Base-by-base conservation (phyloP, 2,113 vertebrate species). In the Laticauda laticaudata region DNA sequence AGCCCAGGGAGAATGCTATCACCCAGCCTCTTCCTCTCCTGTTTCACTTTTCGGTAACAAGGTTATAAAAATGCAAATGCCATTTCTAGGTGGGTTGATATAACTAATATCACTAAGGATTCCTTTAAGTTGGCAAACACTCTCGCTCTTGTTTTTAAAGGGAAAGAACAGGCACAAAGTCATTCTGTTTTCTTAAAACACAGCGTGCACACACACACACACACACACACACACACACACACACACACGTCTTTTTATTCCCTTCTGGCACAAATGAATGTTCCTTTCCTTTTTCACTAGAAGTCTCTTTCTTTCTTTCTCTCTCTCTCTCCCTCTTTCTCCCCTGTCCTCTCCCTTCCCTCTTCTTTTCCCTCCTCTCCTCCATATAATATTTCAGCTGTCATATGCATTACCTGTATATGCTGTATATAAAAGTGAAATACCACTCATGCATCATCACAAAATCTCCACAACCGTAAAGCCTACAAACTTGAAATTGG, bases 31-130 rank as follows among this genome's bases (percentile, higher is more conserved):
- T 91, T 95, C 95, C 93, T 96, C 95, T 53, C 2, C 95, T 89
- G 92, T 94, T 95, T 94, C 96, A 92, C 96, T 97, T 96, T 95
- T 92, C 96, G 97, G 97, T 96, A 96, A 95, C 95, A 94, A 95
- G 96, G 94, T 95, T 96, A 97, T 96, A 94, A 96, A 97, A 97
- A 97, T 97, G 96, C 97, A 96, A 96, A 96, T 97, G 94, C 96
- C 94, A 93, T 92, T 91, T 94, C 86, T 91, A 96, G 96, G 96
- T 94, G 87, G 95, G 95, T 87, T 95, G 75, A 81, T 81, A 96
- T 96, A 96, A 96, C 92, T 95, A 87, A 94, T 95, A 86, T 93
- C 34, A 96, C 93, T 94, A 51, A 92, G 94, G 59, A 94, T 97
- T 94, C 95, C 94, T 92, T 94, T 91, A 94, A 97, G 95, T 97